Evolutionary conservation across 2,797 vertebrate species (phyloP).

Genomic region (Helostoma temminkii): DNA sequence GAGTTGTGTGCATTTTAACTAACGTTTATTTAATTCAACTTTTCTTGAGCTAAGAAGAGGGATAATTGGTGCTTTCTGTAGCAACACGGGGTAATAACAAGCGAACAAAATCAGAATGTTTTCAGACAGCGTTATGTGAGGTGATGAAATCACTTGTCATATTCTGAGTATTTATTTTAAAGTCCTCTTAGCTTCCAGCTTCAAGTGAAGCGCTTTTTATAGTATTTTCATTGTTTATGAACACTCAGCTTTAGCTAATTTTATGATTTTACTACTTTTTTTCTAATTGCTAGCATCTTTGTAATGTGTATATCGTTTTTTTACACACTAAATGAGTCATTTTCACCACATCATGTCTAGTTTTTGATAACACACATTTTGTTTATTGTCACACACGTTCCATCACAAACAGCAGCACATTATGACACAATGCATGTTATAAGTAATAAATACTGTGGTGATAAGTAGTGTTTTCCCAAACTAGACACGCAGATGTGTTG

Average conservation of each 20-base stretch:
- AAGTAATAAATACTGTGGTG: neutral
- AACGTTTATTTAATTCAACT: conserved; percentile 22
- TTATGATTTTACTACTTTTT: conserved; percentile 37
- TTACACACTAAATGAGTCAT: neutral
- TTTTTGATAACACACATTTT: conserved; percentile 17
- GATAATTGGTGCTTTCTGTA: conserved; percentile 48
- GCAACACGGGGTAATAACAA: conserved; percentile 49
- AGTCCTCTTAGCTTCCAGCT: conserved; percentile 39
- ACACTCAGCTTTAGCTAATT: conserved; percentile 19
- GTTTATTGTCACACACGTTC: conserved; percentile 14
- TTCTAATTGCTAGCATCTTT: conserved; percentile 17
- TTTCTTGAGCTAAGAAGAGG: neutral
- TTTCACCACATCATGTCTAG: conserved; percentile 20
- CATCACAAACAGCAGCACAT: conserved; percentile 17
- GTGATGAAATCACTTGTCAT: conserved; percentile 68
- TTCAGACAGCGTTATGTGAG: conserved; percentile 35
- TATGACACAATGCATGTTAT: neutral
- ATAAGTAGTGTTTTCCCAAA: conserved; percentile 12
- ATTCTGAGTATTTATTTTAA: conserved; percentile 68
- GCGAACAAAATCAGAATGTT: conserved; percentile 55
- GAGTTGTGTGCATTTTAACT: conserved; percentile 32
- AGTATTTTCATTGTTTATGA: conserved; percentile 7
- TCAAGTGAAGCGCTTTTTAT: conserved; percentile 64
- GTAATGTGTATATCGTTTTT: conserved; percentile 26
- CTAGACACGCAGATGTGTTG: conserved; percentile 12